phyloP scores from a whole-genome alignment of 2,113 vertebrate genomes.

The Poecile atricapillus region DNA sequence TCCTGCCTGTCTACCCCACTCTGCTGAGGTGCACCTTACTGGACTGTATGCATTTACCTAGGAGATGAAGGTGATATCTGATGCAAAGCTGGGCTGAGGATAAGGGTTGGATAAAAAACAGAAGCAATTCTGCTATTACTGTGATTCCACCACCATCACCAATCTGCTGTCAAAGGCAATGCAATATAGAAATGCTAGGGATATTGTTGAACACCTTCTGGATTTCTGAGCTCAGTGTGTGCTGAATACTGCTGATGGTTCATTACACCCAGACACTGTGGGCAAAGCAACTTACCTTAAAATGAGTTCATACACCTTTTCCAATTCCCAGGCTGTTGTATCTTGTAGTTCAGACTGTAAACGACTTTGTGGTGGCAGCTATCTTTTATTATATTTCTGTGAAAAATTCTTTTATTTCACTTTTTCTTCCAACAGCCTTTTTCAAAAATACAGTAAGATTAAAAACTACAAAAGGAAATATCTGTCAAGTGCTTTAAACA shows the following conservation, averaged over 20 bases:
- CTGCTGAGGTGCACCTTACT: neutral
- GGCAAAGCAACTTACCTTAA: neutral
- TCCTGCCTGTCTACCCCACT: neutral
- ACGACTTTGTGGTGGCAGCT: neutral
- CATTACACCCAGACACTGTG: neutral
- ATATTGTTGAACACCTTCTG: neutral
- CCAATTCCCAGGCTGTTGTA: neutral
- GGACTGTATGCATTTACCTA: neutral
- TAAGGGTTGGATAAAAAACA: neutral
- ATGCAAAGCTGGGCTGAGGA: neutral
- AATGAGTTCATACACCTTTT: neutral
- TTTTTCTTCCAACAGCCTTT: neutral
- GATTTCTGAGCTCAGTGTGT: neutral
- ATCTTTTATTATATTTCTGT: neutral
- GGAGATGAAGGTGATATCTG: neutral
- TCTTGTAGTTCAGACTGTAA: neutral
- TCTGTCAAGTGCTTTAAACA: neutral
- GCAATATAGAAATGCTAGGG: neutral
- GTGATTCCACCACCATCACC: neutral
- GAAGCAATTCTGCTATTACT: neutral
- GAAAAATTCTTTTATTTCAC: neutral
- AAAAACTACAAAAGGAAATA: neutral
- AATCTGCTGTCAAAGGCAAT: neutral
- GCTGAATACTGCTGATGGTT: neutral
- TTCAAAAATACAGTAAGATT: neutral